Conservation (phyloP, 2,888 invertebrate species). For the Copidosoma aretas region DNA sequence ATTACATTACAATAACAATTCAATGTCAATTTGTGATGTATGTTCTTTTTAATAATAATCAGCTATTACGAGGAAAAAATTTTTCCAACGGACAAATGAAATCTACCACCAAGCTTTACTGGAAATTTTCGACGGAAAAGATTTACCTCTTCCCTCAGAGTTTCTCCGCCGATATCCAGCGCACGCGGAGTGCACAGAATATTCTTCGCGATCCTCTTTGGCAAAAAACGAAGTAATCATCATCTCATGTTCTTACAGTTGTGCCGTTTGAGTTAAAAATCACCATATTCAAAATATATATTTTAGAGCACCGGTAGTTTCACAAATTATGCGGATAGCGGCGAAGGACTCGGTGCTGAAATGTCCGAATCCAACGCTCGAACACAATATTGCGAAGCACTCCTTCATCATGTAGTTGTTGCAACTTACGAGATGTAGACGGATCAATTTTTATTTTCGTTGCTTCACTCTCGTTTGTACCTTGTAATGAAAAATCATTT, state of each 20-base stretch:
- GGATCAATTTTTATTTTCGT: neutral
- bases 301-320: too few relatives aligned
- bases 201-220: neutral
- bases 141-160: slow-evolving; percentile 29
- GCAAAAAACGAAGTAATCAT: slow-evolving; percentile 2
- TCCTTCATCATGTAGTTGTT: slow-evolving; percentile 46
- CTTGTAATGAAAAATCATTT: neutral
- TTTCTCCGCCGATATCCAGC: neutral
- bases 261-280: too few relatives aligned
- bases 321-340: neutral
- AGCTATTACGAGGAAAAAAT: slow-evolving; percentile 38
- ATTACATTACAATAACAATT: neutral
- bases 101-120: slow-evolving; percentile 42
- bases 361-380: neutral
- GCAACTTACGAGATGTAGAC: slow-evolving; percentile 49
- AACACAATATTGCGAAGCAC: slow-evolving; percentile 8
- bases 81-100: slow-evolving; percentile 46
- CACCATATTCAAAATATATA: too few relatives aligned
- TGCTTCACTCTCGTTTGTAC: too few relatives aligned
- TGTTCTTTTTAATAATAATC: neutral
- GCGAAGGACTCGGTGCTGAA: neutral
- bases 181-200: neutral
- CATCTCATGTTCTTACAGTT: too few relatives aligned
- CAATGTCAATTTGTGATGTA: neutral
- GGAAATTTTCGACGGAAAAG: slow-evolving; percentile 41